Evolutionary conservation across 1,140 invertebrate genomes (phyloP).

Genomic region (Maniola jurtina): DNA sequence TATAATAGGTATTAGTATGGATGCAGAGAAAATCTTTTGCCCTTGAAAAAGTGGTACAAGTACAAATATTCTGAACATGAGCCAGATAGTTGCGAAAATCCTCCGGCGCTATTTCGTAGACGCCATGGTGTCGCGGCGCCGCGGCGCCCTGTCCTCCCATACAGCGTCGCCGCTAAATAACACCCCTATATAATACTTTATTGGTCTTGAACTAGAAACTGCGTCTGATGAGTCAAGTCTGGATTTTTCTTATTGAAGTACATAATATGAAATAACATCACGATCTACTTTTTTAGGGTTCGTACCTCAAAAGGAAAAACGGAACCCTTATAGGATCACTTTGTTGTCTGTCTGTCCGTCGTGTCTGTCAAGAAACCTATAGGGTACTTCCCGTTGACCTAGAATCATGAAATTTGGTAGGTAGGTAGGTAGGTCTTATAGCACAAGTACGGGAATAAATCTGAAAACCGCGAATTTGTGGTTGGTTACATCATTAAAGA

Average conservation of each 20-base stretch:
- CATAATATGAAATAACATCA: background rate
- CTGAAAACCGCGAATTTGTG: too few species aligned
- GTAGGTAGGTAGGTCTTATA: too few species aligned
- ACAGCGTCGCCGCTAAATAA: conserved; percentile 23
- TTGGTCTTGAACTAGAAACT: conserved; percentile 18
- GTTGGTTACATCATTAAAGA: too few species aligned
- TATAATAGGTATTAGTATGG: too few species aligned
- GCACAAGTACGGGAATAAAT: too few species aligned
- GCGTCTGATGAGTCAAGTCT: background rate
- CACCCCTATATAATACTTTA: conserved; percentile 18
- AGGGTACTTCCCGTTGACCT: too few species aligned
- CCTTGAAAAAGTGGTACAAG: conserved; percentile 29
- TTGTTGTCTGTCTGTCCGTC: too few species aligned
- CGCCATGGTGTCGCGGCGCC: conserved; percentile 43
- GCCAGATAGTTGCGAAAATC: conserved; percentile 31
- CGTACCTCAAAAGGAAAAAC: too few species aligned
- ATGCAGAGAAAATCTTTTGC: conserved; percentile 2
- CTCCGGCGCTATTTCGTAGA: conserved; percentile 38
- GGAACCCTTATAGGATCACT: too few species aligned
- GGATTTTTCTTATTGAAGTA: background rate
- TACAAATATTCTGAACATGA: conserved; percentile 23
- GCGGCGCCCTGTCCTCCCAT: conserved; percentile 39
- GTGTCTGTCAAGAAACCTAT: too few species aligned
- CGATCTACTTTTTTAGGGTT: too few species aligned
- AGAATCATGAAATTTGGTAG: too few species aligned